phyloP scores from a whole-genome alignment of 2,797 vertebrate genomes.

The Sebastes glaucus region DNA sequence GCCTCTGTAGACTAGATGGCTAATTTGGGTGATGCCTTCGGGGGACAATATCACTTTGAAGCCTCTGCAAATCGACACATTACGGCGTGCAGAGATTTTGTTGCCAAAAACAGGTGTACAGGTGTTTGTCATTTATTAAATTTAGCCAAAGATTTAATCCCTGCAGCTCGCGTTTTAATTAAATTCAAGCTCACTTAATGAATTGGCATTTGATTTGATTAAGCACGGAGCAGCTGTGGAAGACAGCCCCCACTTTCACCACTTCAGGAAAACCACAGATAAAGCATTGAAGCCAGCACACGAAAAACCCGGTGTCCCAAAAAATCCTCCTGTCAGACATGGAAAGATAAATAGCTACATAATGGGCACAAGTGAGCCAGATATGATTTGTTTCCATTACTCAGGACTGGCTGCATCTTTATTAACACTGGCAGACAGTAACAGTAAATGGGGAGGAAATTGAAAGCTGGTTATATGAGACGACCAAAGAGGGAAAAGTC shows the following conservation, averaged over 20 bases:
- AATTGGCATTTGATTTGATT: slow-evolving; percentile 82
- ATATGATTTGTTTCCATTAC: slow-evolving; percentile 74
- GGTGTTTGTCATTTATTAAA: slow-evolving; percentile 82
- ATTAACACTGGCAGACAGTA: slow-evolving; percentile 65
- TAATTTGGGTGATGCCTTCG: slow-evolving; percentile 67
- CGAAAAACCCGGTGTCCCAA: slow-evolving; percentile 43
- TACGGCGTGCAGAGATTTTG: slow-evolving; percentile 42
- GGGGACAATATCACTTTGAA: slow-evolving; percentile 62
- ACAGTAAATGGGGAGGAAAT: slow-evolving; percentile 40
- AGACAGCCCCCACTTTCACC: slow-evolving; percentile 61
- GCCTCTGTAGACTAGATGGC: slow-evolving; percentile 36
- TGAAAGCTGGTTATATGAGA: slow-evolving; percentile 29
- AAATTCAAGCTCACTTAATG: slow-evolving; percentile 77
- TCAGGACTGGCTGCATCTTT: slow-evolving; percentile 62
- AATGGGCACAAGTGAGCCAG: slow-evolving; percentile 57
- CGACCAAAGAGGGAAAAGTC: slow-evolving; percentile 5
- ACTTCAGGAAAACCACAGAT: slow-evolving; percentile 57
- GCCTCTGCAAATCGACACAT: slow-evolving; percentile 69
- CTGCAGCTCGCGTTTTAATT: slow-evolving; percentile 78
- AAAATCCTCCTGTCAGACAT: slow-evolving; percentile 55
- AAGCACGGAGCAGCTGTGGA: slow-evolving; percentile 73
- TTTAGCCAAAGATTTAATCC: slow-evolving; percentile 79
- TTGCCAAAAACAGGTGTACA: slow-evolving; percentile 79
- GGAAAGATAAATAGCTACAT: slow-evolving; percentile 64
- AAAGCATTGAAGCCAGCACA: slow-evolving; percentile 33